A percentile compares a stretch with the other conserved stretches of the same genome.
Conservation (phyloP, 2,797 vertebrate genomes). For the Etheostoma perlongum region DNA sequence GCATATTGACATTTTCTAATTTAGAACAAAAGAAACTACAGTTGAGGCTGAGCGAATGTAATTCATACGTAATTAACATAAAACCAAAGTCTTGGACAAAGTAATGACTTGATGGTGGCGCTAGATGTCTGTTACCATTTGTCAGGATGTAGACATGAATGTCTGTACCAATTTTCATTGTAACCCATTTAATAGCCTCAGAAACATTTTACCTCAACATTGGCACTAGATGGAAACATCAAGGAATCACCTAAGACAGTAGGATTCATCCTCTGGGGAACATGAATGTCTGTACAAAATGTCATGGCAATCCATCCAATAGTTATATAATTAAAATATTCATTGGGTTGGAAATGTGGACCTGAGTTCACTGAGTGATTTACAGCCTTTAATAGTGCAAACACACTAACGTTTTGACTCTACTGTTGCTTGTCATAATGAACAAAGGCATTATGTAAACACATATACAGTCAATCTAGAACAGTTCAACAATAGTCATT, state of each 20-base stretch:
- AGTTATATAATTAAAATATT: background rate
- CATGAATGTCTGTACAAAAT: background rate
- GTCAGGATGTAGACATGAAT: background rate
- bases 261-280: background rate
- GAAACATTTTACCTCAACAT: background rate
- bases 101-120: background rate
- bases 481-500: too few relatives aligned
- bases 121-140: background rate
- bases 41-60: background rate
- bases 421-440: too few relatives aligned
- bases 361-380: background rate
- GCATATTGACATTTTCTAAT: background rate
- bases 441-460: background rate
- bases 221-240: background rate
- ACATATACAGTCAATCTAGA: background rate
- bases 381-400: background rate
- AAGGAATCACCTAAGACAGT: background rate
- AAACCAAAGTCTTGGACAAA: background rate
- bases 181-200: background rate
- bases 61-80: background rate
- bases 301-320: background rate
- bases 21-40: background rate
- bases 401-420: background rate
- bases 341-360: too few relatives aligned
- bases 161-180: background rate